Conservation (phyloP, 2,888 invertebrate species). For the Caenorhabditis drosophilae region DNA sequence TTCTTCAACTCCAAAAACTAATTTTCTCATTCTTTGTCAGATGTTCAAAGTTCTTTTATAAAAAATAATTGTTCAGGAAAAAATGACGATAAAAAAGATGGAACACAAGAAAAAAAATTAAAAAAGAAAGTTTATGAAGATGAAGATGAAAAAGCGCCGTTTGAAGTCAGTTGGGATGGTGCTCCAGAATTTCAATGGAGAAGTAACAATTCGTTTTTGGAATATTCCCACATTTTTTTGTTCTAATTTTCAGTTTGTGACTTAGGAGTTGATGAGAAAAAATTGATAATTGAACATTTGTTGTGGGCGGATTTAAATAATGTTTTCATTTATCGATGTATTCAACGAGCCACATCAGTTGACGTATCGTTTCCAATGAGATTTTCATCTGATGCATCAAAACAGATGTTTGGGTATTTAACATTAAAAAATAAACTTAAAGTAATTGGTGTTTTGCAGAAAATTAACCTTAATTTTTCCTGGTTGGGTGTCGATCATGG, state of each 20-base stretch:
- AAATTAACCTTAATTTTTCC: conserved; percentile 34
- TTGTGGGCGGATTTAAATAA: conserved; percentile 39
- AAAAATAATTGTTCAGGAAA: no score
- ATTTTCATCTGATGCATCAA: conserved; percentile 23
- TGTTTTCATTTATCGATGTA: conserved; percentile 48
- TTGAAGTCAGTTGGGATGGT: conserved; percentile 49
- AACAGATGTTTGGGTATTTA: conserved; percentile 18
- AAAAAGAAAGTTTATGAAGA: conserved; percentile 37
- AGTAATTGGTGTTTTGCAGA: conserved; percentile 18
- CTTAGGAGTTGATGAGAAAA: conserved; percentile 17
- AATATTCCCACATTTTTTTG: no score
- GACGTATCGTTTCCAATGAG: conserved; percentile 40
- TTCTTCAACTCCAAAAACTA: no score
- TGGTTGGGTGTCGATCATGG: conserved; percentile 33
- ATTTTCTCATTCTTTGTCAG: no score
- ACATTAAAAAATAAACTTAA: background rate
- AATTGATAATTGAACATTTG: conserved; percentile 44
- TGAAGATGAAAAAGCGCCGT: conserved; percentile 42
- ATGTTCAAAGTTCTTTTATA: no score
- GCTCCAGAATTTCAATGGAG: conserved; percentile 57
- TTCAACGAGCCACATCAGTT: conserved; percentile 26
- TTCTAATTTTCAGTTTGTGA: conserved; percentile 28
- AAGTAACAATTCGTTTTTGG: no score
- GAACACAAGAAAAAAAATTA: conserved; percentile 13
- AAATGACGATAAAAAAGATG: conserved; percentile 3